Base-by-base conservation (phyloP, 1,140 invertebrate genomes). In the Teleopsis dalmanni region DNA sequence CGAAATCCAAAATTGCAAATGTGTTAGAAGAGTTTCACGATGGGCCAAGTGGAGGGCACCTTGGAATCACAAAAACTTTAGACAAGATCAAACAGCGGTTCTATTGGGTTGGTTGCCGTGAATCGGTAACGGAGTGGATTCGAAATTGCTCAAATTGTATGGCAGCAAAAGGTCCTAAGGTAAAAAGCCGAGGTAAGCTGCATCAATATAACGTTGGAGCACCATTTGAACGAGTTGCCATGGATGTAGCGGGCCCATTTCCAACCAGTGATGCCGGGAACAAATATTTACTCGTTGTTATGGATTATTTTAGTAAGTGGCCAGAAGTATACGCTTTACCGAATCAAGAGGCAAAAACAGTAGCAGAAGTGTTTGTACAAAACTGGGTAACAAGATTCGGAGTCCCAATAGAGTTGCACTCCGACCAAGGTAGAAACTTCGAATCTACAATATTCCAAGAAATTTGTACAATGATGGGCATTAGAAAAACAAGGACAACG, bases 301-400 rank as follows among this genome's bases (percentile, higher is more conserved):
- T 53, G 47, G 40, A 49, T 52, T 60, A 64, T 47, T 75, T 74
- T 50, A 73, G 57, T 13, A 75, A 70, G 48, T 74, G 60, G 57
- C 48, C 58, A 6, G 66, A 71, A 52, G 57, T 53, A 13, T 63
- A 59, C 45, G 50, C 63, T 3, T 53, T 72, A 13, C 58, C 61
- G n/a, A 59, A 74, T 50, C 61, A 72, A 52, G 57, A 64, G 50
- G n/a, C 63, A 65, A 0, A 33, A 38, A 71, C 62, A 1, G 48
- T 72, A 9, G 72, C 64, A 2, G 48, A 62, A 16, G 51, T 52
- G 4, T 51, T 73, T 21, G 56, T 73, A 3, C 44, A 59, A 22
- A 50, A 70, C 44, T 36, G 18, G 33, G 5, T 47, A 4, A 18
- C 18, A 14, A 1, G 53, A 57, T 16, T 67, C 57, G 53, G 72